Percentiles rank a stretch among this genome's conserved stretches.
These are phyloP conservation scores for Varecia variegata DNA, from an alignment of 2,797 vertebrate genomes.

Conservation along the genomic window DNA sequence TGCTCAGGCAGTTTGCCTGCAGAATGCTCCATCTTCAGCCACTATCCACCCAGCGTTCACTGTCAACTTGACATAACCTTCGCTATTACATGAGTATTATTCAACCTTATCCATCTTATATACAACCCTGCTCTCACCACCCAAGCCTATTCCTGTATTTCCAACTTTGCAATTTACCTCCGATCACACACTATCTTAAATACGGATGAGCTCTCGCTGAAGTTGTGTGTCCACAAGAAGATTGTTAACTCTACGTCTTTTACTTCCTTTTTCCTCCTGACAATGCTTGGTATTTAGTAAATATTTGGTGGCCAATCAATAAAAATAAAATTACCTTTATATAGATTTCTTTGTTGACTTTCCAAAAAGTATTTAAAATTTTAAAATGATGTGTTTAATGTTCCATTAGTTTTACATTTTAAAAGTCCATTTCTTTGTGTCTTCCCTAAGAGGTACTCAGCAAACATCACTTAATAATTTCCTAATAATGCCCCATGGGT, in stretches of 20 bases:
- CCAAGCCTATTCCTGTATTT: neutral
- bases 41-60: neutral
- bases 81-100: neutral
- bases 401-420: neutral
- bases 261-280: neutral
- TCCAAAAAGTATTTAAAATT: neutral
- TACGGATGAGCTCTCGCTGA: neutral
- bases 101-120: neutral
- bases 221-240: neutral
- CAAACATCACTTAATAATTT: neutral
- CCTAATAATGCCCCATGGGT: neutral
- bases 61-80: too few species aligned
- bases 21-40: neutral
- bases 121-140: neutral
- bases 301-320: neutral
- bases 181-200: neutral
- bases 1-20: neutral
- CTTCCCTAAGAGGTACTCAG: neutral
- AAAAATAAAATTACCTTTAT: constrained; percentile 22
- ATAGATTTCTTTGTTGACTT: neutral
- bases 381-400: neutral
- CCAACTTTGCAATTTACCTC: neutral
- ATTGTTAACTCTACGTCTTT: neutral
- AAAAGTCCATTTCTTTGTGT: neutral
- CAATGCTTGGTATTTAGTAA: neutral